Evolutionary conservation across 2,888 invertebrate species (phyloP).

Genomic region (Lampropteryx suffumata): DNA sequence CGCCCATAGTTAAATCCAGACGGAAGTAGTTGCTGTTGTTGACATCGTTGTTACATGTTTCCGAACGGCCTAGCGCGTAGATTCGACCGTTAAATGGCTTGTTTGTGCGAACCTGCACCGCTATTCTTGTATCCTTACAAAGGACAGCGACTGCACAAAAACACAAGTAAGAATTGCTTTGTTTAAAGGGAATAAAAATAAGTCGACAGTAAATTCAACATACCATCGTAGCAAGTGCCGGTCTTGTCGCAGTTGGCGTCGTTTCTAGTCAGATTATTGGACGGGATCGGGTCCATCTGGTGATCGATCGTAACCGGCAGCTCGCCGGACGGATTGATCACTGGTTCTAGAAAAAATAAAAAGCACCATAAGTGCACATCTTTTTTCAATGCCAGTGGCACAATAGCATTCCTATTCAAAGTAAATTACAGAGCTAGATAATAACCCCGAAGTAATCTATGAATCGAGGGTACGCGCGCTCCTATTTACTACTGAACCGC

Average conservation of each 20-base stretch:
- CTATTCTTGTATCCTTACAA: conserved; percentile 96
- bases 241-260: conserved; percentile 96
- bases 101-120: conserved; percentile 95
- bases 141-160: conserved; percentile 91
- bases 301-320: conserved; percentile 90
- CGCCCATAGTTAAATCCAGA: conserved; percentile 95
- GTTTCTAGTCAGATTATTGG: conserved; percentile 88
- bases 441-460: conserved; percentile 56
- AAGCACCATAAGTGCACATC: conserved; percentile 33
- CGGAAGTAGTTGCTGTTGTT: conserved; percentile 96
- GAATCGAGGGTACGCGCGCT: conserved; percentile 43
- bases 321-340: conserved; percentile 72
- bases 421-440: conserved; percentile 40
- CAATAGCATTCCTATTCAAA: conserved; percentile 39
- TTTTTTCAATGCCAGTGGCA: conserved; percentile 22
- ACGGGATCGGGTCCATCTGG: conserved; percentile 87
- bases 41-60: conserved; percentile 97
- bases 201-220: conserved; percentile 40
- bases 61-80: conserved; percentile 95
- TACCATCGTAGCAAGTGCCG: conserved; percentile 97
- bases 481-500: conserved; percentile 47
- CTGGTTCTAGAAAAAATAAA: conserved; percentile 75
- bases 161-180: conserved; percentile 9
- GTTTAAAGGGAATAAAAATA: conserved; percentile 17
- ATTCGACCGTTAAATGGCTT: conserved; percentile 97